Conservation (phyloP, 2,888 invertebrate genomes). For the Standfussiana lucernea region DNA sequence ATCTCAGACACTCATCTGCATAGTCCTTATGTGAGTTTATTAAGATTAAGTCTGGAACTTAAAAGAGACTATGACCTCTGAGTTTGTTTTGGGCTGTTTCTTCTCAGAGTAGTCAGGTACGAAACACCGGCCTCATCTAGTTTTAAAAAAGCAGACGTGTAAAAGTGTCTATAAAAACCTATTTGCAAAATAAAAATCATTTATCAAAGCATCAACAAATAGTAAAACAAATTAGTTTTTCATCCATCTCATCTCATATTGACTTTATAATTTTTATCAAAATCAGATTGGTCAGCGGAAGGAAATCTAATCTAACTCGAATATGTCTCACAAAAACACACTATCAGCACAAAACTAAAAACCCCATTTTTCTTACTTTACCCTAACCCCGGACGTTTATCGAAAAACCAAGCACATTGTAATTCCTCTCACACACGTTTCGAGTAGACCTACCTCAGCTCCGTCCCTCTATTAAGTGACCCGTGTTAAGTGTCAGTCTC, state of each 20-base stretch:
- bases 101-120: no score
- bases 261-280: neutral
- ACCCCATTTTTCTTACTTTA: conserved; percentile 15
- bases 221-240: no score
- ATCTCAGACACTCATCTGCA: no score
- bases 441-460: conserved; percentile 41
- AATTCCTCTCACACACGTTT: conserved; percentile 56
- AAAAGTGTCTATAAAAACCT: no score
- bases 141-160: no score
- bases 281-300: neutral
- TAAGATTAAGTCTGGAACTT: no score
- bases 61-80: no score
- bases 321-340: neutral
- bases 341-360: conserved; percentile 21
- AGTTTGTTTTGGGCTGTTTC: no score
- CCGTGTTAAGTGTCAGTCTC: conserved; percentile 62
- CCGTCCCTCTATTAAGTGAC: conserved; percentile 63
- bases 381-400: conserved; percentile 30
- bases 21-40: no score
- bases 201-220: no score
- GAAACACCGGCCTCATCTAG: no score
- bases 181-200: no score
- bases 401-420: conserved; percentile 50
- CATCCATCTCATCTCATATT: neutral
- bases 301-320: neutral